Evolutionary conservation across 2,888 invertebrate genomes (phyloP).

Genomic region (Pristionchus japonicus): DNA sequence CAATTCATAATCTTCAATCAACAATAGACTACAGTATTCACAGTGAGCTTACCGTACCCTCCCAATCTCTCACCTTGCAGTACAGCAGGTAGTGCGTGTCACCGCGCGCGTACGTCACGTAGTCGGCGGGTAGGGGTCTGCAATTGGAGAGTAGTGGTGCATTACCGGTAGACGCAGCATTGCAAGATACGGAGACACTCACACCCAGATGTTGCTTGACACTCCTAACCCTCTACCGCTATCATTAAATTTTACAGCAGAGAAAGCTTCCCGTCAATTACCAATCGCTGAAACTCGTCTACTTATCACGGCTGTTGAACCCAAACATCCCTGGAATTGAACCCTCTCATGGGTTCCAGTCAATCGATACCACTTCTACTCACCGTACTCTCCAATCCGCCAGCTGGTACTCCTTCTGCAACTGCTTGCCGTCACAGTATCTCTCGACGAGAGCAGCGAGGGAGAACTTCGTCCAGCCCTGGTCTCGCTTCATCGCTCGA

Average conservation of each 20-base stretch:
- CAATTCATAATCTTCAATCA: too few relatives aligned
- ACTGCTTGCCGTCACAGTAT: constrained; percentile 84
- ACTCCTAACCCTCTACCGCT: too few relatives aligned
- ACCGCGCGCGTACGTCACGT: constrained; percentile 88
- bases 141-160: neutral
- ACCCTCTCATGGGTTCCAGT: too few relatives aligned
- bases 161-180: neutral
- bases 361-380: constrained; percentile 1
- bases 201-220: too few relatives aligned
- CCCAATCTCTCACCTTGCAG: constrained; percentile 82
- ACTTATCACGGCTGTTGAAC: too few relatives aligned
- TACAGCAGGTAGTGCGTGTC: constrained; percentile 95
- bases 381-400: constrained; percentile 93
- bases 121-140: constrained; percentile 87
- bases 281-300: too few relatives aligned
- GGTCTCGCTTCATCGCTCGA: constrained; percentile 29
- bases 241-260: too few relatives aligned
- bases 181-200: too few relatives aligned
- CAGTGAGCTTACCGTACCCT: too few relatives aligned
- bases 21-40: too few relatives aligned
- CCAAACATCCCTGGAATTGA: too few relatives aligned
- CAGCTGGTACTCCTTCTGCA: constrained; percentile 91
- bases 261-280: too few relatives aligned
- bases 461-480: constrained; percentile 77
- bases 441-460: constrained; percentile 84